phyloP scores from a whole-genome alignment of 2,888 invertebrate species.

The Steinernema carpocapsae region DNA sequence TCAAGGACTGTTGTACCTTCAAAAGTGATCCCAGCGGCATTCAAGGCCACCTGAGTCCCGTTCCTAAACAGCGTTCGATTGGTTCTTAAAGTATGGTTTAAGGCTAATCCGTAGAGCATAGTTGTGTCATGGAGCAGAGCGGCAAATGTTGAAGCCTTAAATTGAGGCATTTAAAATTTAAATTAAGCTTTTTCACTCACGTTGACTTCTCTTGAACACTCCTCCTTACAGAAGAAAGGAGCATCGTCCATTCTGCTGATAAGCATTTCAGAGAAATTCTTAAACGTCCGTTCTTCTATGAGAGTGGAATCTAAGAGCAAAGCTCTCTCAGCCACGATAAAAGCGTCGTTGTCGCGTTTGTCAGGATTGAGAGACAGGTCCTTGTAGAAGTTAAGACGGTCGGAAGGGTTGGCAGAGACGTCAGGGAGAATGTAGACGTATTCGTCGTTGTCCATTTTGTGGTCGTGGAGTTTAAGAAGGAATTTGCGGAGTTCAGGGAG shows the following conservation, averaged over 20 bases:
- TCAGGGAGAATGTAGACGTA: slow-evolving; percentile 26
- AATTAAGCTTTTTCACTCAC: neutral
- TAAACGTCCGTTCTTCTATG: neutral
- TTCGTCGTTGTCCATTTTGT: slow-evolving; percentile 12
- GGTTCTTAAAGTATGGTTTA: neutral
- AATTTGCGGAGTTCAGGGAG: neutral
- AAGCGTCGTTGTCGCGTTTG: slow-evolving; percentile 30
- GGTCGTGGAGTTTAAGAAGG: slow-evolving; percentile 6
- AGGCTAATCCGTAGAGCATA: neutral
- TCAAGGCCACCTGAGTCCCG: slow-evolving; percentile 28
- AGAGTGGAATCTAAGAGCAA: slow-evolving; percentile 18
- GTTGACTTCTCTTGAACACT: slow-evolving; percentile 23
- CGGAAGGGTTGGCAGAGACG: slow-evolving; percentile 16
- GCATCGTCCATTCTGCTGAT: neutral
- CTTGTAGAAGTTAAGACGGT: slow-evolving; percentile 22
- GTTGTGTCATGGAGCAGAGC: slow-evolving; percentile 25
- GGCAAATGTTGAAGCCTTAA: slow-evolving; percentile 23
- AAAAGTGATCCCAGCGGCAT: slow-evolving; percentile 17
- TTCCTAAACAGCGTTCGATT: slow-evolving; percentile 18
- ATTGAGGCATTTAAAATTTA: neutral
- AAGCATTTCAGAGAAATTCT: slow-evolving; percentile 13
- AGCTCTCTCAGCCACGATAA: neutral
- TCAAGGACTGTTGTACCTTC: neutral
- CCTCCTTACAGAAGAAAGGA: slow-evolving; percentile 11
- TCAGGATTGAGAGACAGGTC: slow-evolving; percentile 16